Evolutionary conservation across 2,797 vertebrate genomes (phyloP), one percentile per base, ranked within the genome.

Genomic region (Heliangelus exortis): DNA sequence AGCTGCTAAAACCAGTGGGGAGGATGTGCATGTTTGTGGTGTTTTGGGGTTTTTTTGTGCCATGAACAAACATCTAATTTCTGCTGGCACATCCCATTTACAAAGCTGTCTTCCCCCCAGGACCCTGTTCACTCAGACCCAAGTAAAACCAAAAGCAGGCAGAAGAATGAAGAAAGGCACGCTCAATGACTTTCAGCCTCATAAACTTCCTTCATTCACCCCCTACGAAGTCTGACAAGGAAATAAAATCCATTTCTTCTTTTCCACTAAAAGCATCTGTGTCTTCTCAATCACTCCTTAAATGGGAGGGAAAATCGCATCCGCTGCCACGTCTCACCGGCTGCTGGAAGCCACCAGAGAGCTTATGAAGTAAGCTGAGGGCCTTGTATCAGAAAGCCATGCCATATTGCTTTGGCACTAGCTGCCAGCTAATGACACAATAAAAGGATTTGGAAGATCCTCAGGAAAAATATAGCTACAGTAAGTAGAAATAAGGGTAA

Each of bases 341-440:
- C 71, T 87, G 83, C 90, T 94, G 80, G 94, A 84, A 90, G 50
- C 33, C 85, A 90, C 63, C 1, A 1, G 80, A 84, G 77, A 71
- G 83, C 65, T 93, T 23, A 47, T 25, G 55, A 72, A 95, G 48
- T 48, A 69, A 63, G 31, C 74, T 57, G 66, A 87, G 5, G 18
- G 85, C 53, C 48, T 88, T 82, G 74, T 80, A 71, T 31, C 28
- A 61, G 77, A 90, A 78, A 18, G 59, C n/a, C 48, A 55, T 33
- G 39, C 31, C 86, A 72, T 78, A 80, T 26, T 86, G 88, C 86
- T 77, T 55, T 53, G 36, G 45, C 61, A 94, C 29, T 54, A 71
- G 73, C 55, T 94, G 86, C 74, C 93, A 94, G 59, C 67, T 82
- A 88, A 91, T 53, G 63, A 78, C 73, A 90, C 74, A 75, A 90